phyloP scores from a whole-genome alignment of 2,797 vertebrate species.

The Sus cebifrons region DNA sequence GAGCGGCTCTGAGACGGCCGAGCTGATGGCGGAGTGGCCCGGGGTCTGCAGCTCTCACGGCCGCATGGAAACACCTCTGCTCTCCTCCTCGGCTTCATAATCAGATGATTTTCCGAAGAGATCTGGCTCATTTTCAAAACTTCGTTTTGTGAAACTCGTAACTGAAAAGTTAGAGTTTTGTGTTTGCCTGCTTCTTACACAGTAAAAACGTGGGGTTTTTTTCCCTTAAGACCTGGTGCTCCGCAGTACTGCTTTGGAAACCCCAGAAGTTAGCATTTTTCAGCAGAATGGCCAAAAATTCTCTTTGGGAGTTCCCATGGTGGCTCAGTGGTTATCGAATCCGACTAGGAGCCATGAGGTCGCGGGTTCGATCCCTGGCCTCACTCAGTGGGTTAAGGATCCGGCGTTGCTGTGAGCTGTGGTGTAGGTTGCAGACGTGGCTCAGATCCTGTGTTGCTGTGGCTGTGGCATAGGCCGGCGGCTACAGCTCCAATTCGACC shows the following conservation, averaged over 20 bases:
- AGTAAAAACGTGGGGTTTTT: not conserved
- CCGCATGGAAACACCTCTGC: accelerated
- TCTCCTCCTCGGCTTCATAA: not conserved
- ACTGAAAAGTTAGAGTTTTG: not conserved
- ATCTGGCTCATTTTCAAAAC: not conserved
- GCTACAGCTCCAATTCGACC: no score
- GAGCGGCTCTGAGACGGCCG: not conserved
- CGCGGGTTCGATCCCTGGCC: no score
- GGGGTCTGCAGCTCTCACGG: accelerated
- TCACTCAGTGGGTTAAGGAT: no score
- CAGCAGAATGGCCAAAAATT: not conserved
- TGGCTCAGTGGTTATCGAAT: no score
- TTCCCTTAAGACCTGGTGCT: not conserved
- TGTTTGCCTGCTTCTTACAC: not conserved
- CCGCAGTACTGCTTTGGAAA: not conserved
- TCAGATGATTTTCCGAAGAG: not conserved
- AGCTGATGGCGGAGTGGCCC: accelerated
- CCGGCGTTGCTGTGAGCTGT: no score
- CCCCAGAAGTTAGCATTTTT: not conserved
- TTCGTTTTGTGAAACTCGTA: not conserved
- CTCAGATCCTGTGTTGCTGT: no score
- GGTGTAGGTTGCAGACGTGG: no score
- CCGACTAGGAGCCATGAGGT: no score
- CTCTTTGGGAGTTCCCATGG: not conserved
- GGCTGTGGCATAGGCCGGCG: no score